Base-by-base conservation (phyloP, 2,888 invertebrate genomes). In the Dendrolimus pini region DNA sequence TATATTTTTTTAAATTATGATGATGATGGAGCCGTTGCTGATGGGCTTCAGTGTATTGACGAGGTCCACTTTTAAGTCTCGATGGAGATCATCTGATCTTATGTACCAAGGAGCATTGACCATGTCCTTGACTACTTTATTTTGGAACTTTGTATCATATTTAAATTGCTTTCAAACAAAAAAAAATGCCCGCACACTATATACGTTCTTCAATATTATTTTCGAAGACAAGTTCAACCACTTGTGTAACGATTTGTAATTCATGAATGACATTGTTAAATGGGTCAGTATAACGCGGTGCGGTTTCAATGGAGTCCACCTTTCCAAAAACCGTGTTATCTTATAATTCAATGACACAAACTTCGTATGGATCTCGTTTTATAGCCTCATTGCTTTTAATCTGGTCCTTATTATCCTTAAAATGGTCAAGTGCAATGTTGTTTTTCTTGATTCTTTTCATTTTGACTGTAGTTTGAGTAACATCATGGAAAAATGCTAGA, bases 171-270 rank as follows among this genome's bases (percentile, higher is more conserved):
- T 2, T 1, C 3, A 18, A 30, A 30, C 3, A 30, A 30, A 30
- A 30, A 6, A 30, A 30, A 30, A 30, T 30, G 6, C 6, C 30
- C 30, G 30, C 6, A 30, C 30, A 30, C 30, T 30, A 30, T 30
- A 30, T 30, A 30, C 30, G 30, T 30, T 30, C 30, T 30, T 30
- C 30, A 30, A 30, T 30, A 30, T 54, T 64, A 68, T 64, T 66
- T 60, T 53, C 53, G 54, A 59, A 62, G 59, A 60, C 58, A 59
- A 62, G 57, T 59, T 57, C 56, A 60, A 47, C 8, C 47, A 47
- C 47, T 47, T 47, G 47, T 47, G 47, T 47, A 64, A 56, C 58
- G 42, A 58, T 55, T 56, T 60, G 53, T 10, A 47, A 47, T 47
- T 47, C 47, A 47, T 47, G 47, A 47, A 47, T 47, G 47, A 12